A percentile compares a stretch with the other conserved stretches of the same genome.
These are phyloP conservation scores for Miichthys miiuy DNA, from an alignment of 2,797 vertebrate species.

Conservation along the genomic window DNA sequence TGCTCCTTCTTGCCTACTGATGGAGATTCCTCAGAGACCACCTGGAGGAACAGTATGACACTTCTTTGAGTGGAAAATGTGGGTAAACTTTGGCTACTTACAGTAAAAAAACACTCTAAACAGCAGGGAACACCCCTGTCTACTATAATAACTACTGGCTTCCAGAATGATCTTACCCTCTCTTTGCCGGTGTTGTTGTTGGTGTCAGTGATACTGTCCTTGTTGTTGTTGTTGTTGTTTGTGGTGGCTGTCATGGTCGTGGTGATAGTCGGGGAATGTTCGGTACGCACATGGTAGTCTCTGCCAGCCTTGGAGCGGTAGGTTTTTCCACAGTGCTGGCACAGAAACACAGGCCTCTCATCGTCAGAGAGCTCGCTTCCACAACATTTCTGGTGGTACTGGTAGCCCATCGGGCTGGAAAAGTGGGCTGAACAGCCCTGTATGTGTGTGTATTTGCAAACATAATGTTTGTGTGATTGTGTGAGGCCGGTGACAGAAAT, in stretches of 20 bases:
- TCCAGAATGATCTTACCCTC: constrained; percentile 62
- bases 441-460: constrained; percentile 9
- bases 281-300: constrained; percentile 92
- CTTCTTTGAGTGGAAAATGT: constrained; percentile 28
- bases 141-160: not conserved
- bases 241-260: constrained; percentile 42
- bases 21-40: constrained; percentile 70
- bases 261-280: constrained; percentile 59
- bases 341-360: constrained; percentile 92
- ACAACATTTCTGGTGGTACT: constrained; percentile 96
- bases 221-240: constrained; percentile 52
- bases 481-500: constrained; percentile 58
- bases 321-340: constrained; percentile 91
- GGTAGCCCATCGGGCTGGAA: constrained; percentile 97
- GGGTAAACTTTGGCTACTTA: constrained; percentile 9
- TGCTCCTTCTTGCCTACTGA: constrained; percentile 68
- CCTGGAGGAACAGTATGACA: constrained; percentile 57
- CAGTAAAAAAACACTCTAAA: not conserved
- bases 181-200: constrained; percentile 82
- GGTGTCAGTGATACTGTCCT: constrained; percentile 68
- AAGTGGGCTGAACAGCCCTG: constrained; percentile 95
- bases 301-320: constrained; percentile 96
- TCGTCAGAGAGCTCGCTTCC: constrained; percentile 90
- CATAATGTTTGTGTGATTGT: constrained; percentile 58
- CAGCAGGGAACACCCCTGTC: not conserved